Conservation (phyloP, 2,888 invertebrate species). For the Odontocolon sp. region DNA sequence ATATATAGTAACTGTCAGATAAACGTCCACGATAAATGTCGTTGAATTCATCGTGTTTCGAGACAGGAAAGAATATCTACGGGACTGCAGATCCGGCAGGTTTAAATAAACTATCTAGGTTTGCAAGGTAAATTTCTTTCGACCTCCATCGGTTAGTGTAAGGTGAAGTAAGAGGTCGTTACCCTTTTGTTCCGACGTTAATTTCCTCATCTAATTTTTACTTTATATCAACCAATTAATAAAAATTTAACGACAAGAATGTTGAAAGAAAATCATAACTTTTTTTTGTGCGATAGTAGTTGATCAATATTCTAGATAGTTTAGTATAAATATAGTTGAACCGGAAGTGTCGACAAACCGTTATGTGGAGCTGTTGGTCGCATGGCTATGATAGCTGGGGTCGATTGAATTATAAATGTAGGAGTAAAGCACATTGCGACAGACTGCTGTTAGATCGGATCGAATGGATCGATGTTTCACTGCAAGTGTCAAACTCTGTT, state of each 20-base stretch:
- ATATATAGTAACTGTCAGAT: conserved; percentile 36
- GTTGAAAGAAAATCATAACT: conserved; percentile 4
- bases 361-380: neutral
- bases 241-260: neutral
- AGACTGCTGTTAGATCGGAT: conserved; percentile 39
- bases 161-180: neutral
- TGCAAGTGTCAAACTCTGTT: neutral
- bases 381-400: conserved; percentile 8
- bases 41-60: neutral
- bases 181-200: too few relatives aligned
- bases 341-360: conserved; percentile 42
- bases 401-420: conserved; percentile 28
- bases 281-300: too few relatives aligned
- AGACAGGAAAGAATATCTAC: neutral
- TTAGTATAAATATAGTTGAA: conserved; percentile 33
- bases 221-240: too few relatives aligned
- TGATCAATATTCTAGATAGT: neutral
- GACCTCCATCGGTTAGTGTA: neutral
- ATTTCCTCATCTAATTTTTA: too few relatives aligned
- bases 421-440: neutral
- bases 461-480: neutral
- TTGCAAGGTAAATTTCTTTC: neutral
- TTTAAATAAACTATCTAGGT: neutral
- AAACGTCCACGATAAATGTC: conserved; percentile 24
- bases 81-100: neutral